Base-by-base conservation (phyloP, 2,797 vertebrate species). In the Lutra lutra region DNA sequence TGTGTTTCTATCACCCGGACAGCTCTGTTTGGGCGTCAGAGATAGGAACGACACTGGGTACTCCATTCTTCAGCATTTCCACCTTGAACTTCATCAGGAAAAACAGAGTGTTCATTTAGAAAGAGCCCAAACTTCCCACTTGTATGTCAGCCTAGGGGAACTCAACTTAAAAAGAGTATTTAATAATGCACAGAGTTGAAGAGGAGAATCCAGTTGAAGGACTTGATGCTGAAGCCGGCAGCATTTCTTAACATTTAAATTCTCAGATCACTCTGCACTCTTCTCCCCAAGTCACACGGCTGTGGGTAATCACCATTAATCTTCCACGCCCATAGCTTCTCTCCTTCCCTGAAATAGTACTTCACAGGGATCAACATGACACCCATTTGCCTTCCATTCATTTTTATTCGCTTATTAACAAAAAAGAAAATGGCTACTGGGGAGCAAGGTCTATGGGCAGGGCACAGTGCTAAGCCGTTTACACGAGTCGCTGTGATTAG, bases 11-110 rank as follows among this genome's bases (percentile, higher is more conserved):
- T 97, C 96, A 95, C 75, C n/a, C 48, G 89, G 80, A 87, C 90
- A 95, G 51, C 87, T 96, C 68, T 82, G 94, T 96, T 97, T 93
- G 98, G 62, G 88, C 58, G 95, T 97, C 23, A 60, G 86, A 97
- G 68, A 94, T 95, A 97, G 97, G 97, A 54, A 62, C 0, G 2
- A 93, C 20, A 29, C 62, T 89, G 82, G 40, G 15, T 20, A 62
- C 58, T 96, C 27, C 78, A 70, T 72, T 0, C 0, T 96, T 89
- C 84, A 80, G 17, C 60, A 86, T 94, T 89, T 95, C 77, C 79
- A 0, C 56, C 89, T 79, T 58, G 94, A 43, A 95, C 46, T 48
- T 92, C 48, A 35, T 97, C 91, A 89, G 40, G 58, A 97, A 78
- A 78, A 94, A 6, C 12, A 56, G 82, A 90, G 38, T 62, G 23